These are phyloP conservation scores for Teinopalpus imperialis DNA, from an alignment of 2,888 invertebrate genomes.

Conservation along the genomic window DNA sequence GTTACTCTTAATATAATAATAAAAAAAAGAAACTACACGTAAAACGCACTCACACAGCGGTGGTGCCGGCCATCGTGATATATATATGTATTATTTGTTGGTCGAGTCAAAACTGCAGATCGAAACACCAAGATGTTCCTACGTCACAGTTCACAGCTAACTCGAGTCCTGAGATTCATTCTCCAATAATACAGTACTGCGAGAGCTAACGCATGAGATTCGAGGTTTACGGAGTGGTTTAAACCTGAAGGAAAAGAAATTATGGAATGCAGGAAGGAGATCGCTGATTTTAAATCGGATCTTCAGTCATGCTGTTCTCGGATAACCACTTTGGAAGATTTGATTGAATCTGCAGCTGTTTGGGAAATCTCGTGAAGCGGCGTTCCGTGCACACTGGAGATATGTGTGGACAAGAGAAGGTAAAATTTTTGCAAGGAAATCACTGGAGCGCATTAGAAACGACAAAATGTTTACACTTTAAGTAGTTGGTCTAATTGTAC, in stretches of 20 bases:
- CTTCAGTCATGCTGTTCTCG: neutral
- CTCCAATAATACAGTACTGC: no score
- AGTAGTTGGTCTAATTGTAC: neutral
- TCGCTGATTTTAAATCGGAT: neutral
- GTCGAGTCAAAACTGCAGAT: no score
- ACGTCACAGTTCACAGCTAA: no score
- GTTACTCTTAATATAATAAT: no score
- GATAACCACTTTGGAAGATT: neutral
- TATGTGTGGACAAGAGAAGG: slow-evolving; percentile 14
- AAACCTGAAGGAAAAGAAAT: neutral
- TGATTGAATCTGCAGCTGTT: slow-evolving; percentile 6
- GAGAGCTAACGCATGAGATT: neutral
- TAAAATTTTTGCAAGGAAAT: slow-evolving; percentile 13
- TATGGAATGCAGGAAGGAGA: neutral
- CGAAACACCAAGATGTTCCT: no score
- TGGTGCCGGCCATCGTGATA: no score
- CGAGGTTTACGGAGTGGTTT: neutral
- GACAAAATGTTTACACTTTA: neutral
- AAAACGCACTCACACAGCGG: no score
- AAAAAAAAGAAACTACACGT: no score
- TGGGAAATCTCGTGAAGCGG: slow-evolving; percentile 1
- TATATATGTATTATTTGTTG: no score
- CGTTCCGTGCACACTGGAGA: slow-evolving; percentile 1
- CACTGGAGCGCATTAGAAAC: no score
- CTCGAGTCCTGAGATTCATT: no score